phyloP scores from a whole-genome alignment of 2,888 invertebrate species.

The Candidula unifasciata region DNA sequence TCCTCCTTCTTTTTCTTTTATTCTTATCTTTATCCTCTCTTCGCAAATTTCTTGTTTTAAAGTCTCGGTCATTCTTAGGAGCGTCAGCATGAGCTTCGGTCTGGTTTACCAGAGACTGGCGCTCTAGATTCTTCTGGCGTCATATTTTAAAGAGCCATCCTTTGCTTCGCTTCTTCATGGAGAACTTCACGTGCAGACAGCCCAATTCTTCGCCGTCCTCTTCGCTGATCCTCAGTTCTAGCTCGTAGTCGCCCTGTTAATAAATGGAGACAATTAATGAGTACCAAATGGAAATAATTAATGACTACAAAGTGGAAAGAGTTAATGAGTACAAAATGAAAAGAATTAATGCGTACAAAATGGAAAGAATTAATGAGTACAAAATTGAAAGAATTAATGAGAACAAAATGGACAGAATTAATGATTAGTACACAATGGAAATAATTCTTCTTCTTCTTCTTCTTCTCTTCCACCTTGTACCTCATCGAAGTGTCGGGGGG shows the following conservation, averaged over 20 bases:
- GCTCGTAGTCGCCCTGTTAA: constrained; percentile 71
- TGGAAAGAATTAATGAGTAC: no score
- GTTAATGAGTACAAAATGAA: neutral
- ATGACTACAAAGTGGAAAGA: neutral
- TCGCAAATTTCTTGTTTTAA: constrained; percentile 3
- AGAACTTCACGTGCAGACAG: constrained; percentile 66
- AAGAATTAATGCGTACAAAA: no score
- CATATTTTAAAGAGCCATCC: constrained; percentile 72
- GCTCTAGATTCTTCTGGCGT: constrained; percentile 39
- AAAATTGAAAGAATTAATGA: no score
- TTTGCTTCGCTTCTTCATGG: constrained; percentile 67
- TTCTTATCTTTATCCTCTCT: neutral
- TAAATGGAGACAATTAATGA: neutral
- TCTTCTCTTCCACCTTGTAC: no score
- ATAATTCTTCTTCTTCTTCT: no score
- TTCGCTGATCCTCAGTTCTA: constrained; percentile 65
- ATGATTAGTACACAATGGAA: no score
- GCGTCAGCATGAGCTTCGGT: neutral
- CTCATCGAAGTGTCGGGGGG: no score
- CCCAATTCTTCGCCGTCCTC: constrained; percentile 67
- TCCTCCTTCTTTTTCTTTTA: constrained; percentile 27
- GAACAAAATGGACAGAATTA: no score
- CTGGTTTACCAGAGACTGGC: neutral
- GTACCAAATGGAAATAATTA: neutral
- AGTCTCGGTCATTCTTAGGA: neutral